A percentile compares a stretch with the other conserved stretches of the same genome.
phyloP scores from a whole-genome alignment of 2,888 invertebrate genomes.

The Xestobium rufovillosum region DNA sequence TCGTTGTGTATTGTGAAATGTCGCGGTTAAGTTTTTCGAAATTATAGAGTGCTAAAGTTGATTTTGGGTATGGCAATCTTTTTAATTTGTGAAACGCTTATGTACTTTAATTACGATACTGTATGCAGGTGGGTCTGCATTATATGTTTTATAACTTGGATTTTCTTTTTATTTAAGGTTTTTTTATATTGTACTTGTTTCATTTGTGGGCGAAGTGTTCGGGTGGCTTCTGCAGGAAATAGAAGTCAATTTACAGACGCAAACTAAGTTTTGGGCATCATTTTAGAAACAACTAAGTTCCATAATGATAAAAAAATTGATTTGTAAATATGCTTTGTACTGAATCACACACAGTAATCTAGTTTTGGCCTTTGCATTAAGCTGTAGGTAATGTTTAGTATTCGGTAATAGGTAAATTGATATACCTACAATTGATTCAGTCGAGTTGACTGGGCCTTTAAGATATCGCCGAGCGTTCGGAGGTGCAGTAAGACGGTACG shows the following conservation, averaged over 20 bases:
- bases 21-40: no score
- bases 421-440: constrained; percentile 32
- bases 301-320: constrained; percentile 16
- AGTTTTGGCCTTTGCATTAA: constrained; percentile 36
- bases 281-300: constrained; percentile 12
- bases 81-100: constrained; percentile 22
- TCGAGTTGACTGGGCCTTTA: constrained; percentile 33
- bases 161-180: constrained; percentile 17
- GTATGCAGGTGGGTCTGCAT: constrained; percentile 16
- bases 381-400: constrained; percentile 1
- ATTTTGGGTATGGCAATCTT: no score
- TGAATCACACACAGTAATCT: constrained; percentile 33
- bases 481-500: constrained; percentile 37
- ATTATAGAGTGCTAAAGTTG: no score
- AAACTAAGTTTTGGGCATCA: constrained; percentile 1
- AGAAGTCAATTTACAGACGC: constrained; percentile 32
- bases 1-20: no score
- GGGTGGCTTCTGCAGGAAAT: constrained; percentile 27
- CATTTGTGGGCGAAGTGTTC: constrained; percentile 29
- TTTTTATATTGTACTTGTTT: constrained; percentile 17
- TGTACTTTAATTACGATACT: constrained; percentile 18
- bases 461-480: no score
- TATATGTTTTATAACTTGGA: constrained; percentile 17
- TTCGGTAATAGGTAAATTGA: constrained; percentile 31
- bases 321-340: constrained; percentile 37